Conservation (phyloP, 2,888 invertebrate species). For the Drosophila borborema region DNA sequence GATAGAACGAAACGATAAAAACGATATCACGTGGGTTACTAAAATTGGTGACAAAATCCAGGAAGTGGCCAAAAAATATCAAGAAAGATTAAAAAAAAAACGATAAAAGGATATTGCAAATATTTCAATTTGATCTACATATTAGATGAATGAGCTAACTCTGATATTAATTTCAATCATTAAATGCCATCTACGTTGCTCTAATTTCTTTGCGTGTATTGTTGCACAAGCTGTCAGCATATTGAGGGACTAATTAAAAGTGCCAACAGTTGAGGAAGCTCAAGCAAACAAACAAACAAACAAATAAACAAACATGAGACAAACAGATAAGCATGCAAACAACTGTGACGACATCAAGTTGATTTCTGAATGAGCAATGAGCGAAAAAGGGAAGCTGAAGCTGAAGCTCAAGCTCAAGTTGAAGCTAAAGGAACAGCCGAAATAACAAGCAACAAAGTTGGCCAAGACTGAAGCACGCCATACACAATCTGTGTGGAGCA, state of each 20-base stretch:
- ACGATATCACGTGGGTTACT: no score
- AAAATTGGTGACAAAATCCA: no score
- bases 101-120: no score
- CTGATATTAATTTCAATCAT: no score
- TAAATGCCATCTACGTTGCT: not conserved
- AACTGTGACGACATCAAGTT: slow-evolving; percentile 54
- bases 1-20: no score
- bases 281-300: slow-evolving; percentile 40
- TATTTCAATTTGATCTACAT: no score
- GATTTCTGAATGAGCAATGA: slow-evolving; percentile 54
- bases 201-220: not conserved
- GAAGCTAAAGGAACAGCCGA: slow-evolving; percentile 7
- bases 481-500: slow-evolving; percentile 12
- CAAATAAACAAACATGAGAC: slow-evolving; percentile 36
- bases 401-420: slow-evolving; percentile 2
- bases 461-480: slow-evolving; percentile 6
- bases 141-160: no score
- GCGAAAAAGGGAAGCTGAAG: slow-evolving; percentile 3
- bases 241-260: slow-evolving; percentile 71
- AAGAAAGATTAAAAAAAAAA: no score
- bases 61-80: no score
- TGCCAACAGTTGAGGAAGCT: slow-evolving; percentile 32
- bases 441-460: slow-evolving; percentile 23
- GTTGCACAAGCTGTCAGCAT: slow-evolving; percentile 45
- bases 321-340: slow-evolving; percentile 47